Evolutionary conservation across 2,888 invertebrate genomes (phyloP).

Genomic region (Corbicula japonica): DNA sequence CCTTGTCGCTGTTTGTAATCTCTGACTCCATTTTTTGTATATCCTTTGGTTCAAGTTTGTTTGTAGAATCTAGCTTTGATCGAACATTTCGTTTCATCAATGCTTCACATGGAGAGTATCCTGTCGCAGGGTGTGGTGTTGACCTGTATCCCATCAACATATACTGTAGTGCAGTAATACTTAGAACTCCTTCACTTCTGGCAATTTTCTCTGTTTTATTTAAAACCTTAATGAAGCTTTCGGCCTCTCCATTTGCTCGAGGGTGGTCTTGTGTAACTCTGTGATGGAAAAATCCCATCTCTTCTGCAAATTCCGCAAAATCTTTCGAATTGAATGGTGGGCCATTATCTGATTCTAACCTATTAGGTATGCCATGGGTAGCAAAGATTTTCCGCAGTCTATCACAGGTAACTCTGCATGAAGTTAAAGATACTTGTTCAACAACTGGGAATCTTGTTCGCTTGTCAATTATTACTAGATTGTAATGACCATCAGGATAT

Average conservation of each 20-base stretch:
- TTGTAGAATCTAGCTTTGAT: slow-evolving; percentile 37
- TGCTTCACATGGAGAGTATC: slow-evolving; percentile 43
- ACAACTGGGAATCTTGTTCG: slow-evolving; percentile 46
- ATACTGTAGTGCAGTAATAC: slow-evolving; percentile 36
- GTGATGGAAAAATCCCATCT: slow-evolving; percentile 56
- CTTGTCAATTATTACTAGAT: slow-evolving; percentile 35
- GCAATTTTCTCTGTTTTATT: slow-evolving; percentile 48
- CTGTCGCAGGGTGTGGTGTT: slow-evolving; percentile 55
- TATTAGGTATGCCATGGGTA: slow-evolving; percentile 22
- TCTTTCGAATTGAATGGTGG: slow-evolving; percentile 53
- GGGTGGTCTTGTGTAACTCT: slow-evolving; percentile 47
- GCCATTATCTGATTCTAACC: slow-evolving; percentile 46
- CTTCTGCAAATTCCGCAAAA: slow-evolving; percentile 45
- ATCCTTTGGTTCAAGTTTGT: not conserved
- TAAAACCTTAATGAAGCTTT: slow-evolving; percentile 50
- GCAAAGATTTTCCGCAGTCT: slow-evolving; percentile 45
- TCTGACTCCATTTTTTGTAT: not conserved
- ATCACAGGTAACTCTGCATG: slow-evolving; percentile 27
- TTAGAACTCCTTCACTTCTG: slow-evolving; percentile 18
- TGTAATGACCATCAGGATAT: slow-evolving; percentile 35
- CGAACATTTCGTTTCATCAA: slow-evolving; percentile 30
- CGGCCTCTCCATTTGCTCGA: slow-evolving; percentile 56
- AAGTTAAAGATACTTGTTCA: slow-evolving; percentile 35
- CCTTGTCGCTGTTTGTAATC: not conserved
- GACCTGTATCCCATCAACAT: slow-evolving; percentile 53